phyloP scores from a whole-genome alignment of 2,113 vertebrate genomes.

The Lutjanus erythropterus region DNA sequence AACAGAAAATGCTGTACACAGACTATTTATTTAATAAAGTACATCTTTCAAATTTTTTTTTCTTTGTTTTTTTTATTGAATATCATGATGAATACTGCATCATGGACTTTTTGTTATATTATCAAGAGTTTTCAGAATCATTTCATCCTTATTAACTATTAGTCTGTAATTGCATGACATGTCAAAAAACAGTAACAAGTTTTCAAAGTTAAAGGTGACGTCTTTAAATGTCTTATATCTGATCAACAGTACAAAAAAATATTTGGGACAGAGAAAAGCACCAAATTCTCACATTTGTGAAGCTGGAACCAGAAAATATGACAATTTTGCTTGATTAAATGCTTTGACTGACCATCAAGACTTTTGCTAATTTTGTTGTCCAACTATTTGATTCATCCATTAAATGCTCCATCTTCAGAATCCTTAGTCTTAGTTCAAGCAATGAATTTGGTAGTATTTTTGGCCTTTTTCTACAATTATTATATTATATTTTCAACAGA shows the following conservation, averaged over 20 bases:
- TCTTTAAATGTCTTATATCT: neutral
- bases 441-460: neutral
- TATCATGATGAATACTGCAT: no score
- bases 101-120: no score
- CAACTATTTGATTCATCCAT: neutral
- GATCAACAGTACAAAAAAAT: neutral
- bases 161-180: neutral
- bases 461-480: neutral
- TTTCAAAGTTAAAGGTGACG: neutral
- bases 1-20: no score
- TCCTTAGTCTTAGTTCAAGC: neutral
- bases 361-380: neutral
- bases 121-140: no score
- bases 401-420: neutral
- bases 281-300: neutral
- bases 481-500: neutral
- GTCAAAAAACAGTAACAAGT: neutral
- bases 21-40: no score
- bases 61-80: no score
- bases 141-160: no score
- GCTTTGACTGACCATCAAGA: neutral
- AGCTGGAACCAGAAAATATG: neutral
- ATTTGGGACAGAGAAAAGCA: neutral
- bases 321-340: neutral
- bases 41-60: no score